phyloP scores from a whole-genome alignment of 1,140 invertebrate species.

The Eupeodes corollae region DNA sequence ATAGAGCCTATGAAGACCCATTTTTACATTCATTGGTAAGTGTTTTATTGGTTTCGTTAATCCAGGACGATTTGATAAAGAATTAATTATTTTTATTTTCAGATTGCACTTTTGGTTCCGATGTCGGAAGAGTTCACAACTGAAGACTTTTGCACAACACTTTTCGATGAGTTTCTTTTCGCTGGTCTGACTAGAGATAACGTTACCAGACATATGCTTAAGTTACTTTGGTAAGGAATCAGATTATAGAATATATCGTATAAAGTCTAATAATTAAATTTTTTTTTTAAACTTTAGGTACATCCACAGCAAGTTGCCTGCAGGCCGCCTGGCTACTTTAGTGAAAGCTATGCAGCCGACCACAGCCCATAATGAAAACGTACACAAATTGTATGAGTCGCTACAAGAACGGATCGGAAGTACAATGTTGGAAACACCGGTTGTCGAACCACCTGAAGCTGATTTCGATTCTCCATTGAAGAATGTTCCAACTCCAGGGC shows the following conservation, averaged over 20 bases:
- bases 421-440: conserved; percentile 48
- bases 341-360: conserved; percentile 82
- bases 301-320: conserved; percentile 75
- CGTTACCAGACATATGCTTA: conserved; percentile 85
- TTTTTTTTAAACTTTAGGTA: conserved; percentile 38
- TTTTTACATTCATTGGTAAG: conserved; percentile 80
- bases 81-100: conserved; percentile 14
- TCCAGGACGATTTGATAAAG: conserved; percentile 2
- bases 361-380: conserved; percentile 71
- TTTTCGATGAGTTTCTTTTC: conserved; percentile 95
- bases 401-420: conserved; percentile 67
- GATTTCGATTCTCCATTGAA: conserved; percentile 75
- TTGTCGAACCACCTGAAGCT: conserved; percentile 47
- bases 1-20: conserved; percentile 87
- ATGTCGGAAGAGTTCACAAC: conserved; percentile 85
- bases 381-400: conserved; percentile 66
- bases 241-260: background rate
- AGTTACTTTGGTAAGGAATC: conserved; percentile 79
- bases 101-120: conserved; percentile 76
- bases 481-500: conserved; percentile 73
- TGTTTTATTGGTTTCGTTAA: conserved; percentile 8
- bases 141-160: conserved; percentile 89
- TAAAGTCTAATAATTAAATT: background rate
- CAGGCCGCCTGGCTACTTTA: conserved; percentile 63
- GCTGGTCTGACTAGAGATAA: conserved; percentile 79